A percentile compares a stretch with the other conserved stretches of the same genome.
These are phyloP conservation scores for Tetragonisca angustula DNA, from an alignment of 2,888 invertebrate genomes.

Conservation along the genomic window DNA sequence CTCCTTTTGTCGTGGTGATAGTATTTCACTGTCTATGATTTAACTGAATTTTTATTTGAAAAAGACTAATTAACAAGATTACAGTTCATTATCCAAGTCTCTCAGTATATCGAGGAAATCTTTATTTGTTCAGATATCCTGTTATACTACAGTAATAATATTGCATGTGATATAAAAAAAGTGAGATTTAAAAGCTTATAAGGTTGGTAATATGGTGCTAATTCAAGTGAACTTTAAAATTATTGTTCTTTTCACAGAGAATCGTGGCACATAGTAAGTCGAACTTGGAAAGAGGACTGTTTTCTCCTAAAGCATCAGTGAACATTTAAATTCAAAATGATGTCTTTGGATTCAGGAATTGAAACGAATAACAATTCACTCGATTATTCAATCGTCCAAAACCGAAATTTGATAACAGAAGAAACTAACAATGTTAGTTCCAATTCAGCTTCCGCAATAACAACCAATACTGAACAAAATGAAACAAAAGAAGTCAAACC, in stretches of 20 bases:
- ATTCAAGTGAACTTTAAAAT: not conserved
- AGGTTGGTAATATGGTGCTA: not conserved
- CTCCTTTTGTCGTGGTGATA: no score
- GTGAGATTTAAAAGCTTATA: not conserved
- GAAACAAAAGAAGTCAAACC: constrained; percentile 15
- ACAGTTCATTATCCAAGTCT: no score
- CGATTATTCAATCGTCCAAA: constrained; percentile 84
- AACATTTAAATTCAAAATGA: constrained; percentile 71
- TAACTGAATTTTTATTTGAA: no score
- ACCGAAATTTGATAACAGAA: constrained; percentile 44
- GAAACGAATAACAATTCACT: constrained; percentile 91
- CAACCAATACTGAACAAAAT: constrained; percentile 8
- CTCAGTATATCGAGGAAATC: no score
- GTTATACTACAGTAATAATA: no score
- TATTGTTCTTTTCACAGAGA: constrained; percentile 37
- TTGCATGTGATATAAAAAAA: no score
- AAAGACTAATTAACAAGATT: no score
- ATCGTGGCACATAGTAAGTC: not conserved
- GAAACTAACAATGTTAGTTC: constrained; percentile 22
- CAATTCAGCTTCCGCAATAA: constrained; percentile 16
- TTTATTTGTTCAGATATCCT: no score
- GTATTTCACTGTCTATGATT: no score
- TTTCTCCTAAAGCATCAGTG: constrained; percentile 12
- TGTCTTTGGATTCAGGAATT: constrained; percentile 89
- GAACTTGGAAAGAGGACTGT: not conserved